Conservation (phyloP, 2,113 vertebrate genomes). For the Columbina picui region DNA sequence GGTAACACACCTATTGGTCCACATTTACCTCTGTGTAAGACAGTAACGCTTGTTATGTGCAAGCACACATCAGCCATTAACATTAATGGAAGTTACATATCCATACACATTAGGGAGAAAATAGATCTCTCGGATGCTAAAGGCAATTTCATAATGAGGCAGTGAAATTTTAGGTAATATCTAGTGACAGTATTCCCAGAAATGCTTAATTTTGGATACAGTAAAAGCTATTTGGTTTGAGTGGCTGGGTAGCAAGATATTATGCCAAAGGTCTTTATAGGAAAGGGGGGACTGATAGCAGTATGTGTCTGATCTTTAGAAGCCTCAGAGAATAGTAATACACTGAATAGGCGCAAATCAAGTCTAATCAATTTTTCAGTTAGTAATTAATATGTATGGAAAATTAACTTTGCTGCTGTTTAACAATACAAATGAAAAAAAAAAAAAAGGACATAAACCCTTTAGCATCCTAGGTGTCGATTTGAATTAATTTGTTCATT, state of each 20-base stretch:
- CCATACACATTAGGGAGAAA: not conserved
- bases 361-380: constrained; percentile 39
- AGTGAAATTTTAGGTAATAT: constrained; percentile 50
- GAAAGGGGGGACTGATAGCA: not conserved
- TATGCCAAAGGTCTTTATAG: not conserved
- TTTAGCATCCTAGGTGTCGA: constrained; percentile 32
- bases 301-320: not conserved
- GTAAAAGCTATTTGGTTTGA: constrained; percentile 19
- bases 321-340: constrained; percentile 6
- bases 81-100: constrained; percentile 3
- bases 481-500: constrained; percentile 57
- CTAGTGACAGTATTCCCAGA: not conserved
- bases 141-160: constrained; percentile 34
- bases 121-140: not conserved
- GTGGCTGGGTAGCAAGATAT: not conserved
- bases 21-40: not conserved
- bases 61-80: not conserved
- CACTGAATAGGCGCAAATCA: not conserved
- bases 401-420: constrained; percentile 43
- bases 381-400: constrained; percentile 40
- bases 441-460: not conserved
- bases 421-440: not conserved
- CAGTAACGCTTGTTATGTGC: constrained; percentile 25
- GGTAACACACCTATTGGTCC: not conserved
- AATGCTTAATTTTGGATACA: constrained; percentile 29